Percentiles rank a stretch among this genome's conserved stretches.
phyloP scores from a whole-genome alignment of 2,113 vertebrate species.

The Oreochromis aureus region DNA sequence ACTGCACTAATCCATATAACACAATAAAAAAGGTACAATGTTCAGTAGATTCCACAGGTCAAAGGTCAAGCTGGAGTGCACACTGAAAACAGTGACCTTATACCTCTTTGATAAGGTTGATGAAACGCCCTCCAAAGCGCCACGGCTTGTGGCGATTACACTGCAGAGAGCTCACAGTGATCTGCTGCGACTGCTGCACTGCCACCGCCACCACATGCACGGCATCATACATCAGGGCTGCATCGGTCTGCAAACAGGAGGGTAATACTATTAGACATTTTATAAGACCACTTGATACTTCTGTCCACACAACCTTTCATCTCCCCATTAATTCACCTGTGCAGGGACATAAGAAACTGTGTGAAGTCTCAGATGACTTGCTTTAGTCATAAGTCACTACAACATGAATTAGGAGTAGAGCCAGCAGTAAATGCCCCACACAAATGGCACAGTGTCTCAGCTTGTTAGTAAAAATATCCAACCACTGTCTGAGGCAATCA shows the following conservation, averaged over 20 bases:
- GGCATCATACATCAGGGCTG: constrained; percentile 95
- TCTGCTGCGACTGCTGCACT: constrained; percentile 95
- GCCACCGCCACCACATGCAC: constrained; percentile 96
- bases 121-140: constrained; percentile 94
- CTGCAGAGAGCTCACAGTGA: constrained; percentile 96
- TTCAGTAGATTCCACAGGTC: background rate
- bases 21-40: background rate
- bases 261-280: constrained; percentile 10
- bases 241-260: constrained; percentile 82
- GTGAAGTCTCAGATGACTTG: constrained; percentile 10
- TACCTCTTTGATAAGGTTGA: constrained; percentile 97
- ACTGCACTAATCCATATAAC: background rate
- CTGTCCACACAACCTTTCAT: constrained; percentile 12
- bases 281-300: constrained; percentile 5
- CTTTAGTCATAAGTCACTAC: constrained; percentile 5
- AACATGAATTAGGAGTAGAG: constrained; percentile 27
- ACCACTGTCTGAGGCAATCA: constrained; percentile 31
- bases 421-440: constrained; percentile 24
- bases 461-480: constrained; percentile 47
- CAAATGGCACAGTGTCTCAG: constrained; percentile 44
- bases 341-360: background rate
- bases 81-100: background rate
- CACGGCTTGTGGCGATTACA: constrained; percentile 97
- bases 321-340: constrained; percentile 9
- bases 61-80: background rate